Evolutionary conservation across 2,113 vertebrate species (phyloP), one percentile per base, ranked within the genome.

Genomic region (Fregata magnificens): DNA sequence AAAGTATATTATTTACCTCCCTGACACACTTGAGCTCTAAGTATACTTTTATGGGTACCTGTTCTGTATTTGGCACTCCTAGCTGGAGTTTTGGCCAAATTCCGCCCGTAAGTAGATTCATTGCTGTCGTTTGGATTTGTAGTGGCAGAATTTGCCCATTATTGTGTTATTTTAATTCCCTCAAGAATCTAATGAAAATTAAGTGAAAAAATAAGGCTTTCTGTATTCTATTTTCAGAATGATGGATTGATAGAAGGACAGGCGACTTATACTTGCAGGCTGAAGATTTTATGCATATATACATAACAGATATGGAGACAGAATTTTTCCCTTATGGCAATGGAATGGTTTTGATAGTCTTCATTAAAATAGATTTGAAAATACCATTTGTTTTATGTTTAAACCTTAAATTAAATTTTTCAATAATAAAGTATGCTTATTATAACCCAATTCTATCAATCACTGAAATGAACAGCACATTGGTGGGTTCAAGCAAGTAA

Each of bases 351-450:
- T 96, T 96, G 92, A 96, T 97, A 96, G 94, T 96, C 92, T 93
- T 96, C 95, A 95, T 97, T 96, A 97, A 97, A 97, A 96, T 82
- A 97, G 83, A 97, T 95, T 95, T 96, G 88, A 95, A 97, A 97
- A 97, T 97, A 96, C 95, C 95, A 97, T 97, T 97, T 97, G 95
- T 97, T 97, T 97, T 97, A 96, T 96, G 96, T 97, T 97, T 97
- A 97, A 97, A 97, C 91, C 93, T 96, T 97, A 97, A 95, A 95
- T 97, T 97, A 97, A 95, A 94, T 97, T 97, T 96, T 97, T 97
- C 97, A 97, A 95, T 97, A 96, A 97, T 97, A 97, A 97, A 97
- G 89, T 97, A 95, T 97, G 94, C 96, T 96, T 97, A 96, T 97
- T 97, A 97, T 97, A 97, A 97, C 95, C 95, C 96, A 94, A 96